Conservation (phyloP, 1,140 invertebrate genomes). For the Diorhabda sublineata region DNA sequence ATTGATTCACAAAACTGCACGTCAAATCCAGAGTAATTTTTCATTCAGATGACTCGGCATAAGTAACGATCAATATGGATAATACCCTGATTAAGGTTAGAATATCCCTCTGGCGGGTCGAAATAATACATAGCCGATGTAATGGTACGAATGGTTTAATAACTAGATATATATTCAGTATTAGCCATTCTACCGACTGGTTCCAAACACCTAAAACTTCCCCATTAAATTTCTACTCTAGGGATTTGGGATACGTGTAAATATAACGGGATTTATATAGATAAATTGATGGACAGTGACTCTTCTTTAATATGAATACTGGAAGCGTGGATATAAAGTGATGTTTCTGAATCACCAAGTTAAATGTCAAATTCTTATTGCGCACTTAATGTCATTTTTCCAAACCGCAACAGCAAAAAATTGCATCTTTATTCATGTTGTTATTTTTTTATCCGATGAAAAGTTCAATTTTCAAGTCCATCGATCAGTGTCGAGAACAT, state of each 20-base stretch:
- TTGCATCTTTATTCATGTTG: background rate
- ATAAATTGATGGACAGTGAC: background rate
- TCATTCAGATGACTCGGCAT: background rate
- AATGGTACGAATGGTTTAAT: constrained; percentile 1
- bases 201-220: background rate
- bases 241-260: constrained; percentile 9
- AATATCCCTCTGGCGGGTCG: background rate
- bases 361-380: too few species aligned
- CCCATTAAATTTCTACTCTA: background rate
- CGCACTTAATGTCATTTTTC: too few species aligned
- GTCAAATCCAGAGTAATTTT: background rate
- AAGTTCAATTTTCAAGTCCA: constrained; percentile 13
- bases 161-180: background rate
- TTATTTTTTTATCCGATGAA: constrained; percentile 8
- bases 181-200: background rate
- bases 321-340: too few species aligned
- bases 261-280: constrained; percentile 8
- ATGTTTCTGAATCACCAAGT: too few species aligned
- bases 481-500: constrained; percentile 13
- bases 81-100: background rate
- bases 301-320: too few species aligned
- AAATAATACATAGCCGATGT: constrained; percentile 2
- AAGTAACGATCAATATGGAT: constrained; percentile 2
- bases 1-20: constrained; percentile 2
- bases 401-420: too few species aligned